These are phyloP conservation scores for Linepithema humile DNA, from an alignment of 1,140 invertebrate genomes.

Conservation along the genomic window DNA sequence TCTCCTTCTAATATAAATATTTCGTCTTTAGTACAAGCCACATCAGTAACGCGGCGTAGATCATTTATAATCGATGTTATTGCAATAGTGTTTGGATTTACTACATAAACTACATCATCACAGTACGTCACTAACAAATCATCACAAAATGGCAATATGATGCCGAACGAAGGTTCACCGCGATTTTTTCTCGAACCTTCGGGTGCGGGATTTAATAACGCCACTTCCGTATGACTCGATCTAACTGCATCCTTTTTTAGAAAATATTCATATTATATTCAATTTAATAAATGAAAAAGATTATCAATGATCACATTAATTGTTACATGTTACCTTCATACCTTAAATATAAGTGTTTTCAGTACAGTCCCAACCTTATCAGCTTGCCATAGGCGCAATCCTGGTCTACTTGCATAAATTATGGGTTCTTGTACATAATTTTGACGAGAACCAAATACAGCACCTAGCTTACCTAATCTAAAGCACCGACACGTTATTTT, in stretches of 20 bases:
- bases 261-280: conserved; percentile 53
- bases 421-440: conserved; percentile 85
- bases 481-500: conserved; percentile 48
- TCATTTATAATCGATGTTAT: conserved; percentile 84
- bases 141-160: conserved; percentile 88
- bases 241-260: conserved; percentile 86
- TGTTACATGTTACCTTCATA: conserved; percentile 71
- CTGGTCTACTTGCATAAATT: conserved; percentile 91
- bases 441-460: conserved; percentile 85
- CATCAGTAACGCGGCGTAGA: conserved; percentile 83
- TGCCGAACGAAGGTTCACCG: conserved; percentile 88
- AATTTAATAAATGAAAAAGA: conserved; percentile 11
- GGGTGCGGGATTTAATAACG: conserved; percentile 88
- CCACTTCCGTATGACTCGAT: conserved; percentile 87
- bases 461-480: conserved; percentile 88
- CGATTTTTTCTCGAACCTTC: conserved; percentile 83
- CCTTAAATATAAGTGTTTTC: conserved; percentile 94
- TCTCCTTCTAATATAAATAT: conserved; percentile 91
- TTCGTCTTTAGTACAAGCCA: conserved; percentile 90
- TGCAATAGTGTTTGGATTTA: conserved; percentile 88
- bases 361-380: conserved; percentile 90
- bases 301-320: neutral
- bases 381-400: conserved; percentile 92
- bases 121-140: conserved; percentile 91
- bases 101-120: conserved; percentile 88